Conservation (phyloP, 2,113 vertebrate genomes). For the Tinamus guttatus region DNA sequence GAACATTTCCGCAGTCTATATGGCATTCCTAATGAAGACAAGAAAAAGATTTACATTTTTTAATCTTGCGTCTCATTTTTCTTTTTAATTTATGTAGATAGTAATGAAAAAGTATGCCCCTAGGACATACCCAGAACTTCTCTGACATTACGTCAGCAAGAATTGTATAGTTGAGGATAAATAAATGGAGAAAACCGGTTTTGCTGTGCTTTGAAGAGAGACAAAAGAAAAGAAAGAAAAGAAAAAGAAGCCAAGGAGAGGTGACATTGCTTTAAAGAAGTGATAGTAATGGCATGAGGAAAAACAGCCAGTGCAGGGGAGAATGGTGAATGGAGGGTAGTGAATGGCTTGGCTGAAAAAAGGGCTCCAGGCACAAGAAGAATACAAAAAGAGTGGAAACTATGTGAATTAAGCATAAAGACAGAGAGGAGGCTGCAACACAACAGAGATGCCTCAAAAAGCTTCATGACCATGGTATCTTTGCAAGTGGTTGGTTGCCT, state of each 20-base stretch:
- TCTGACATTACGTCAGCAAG: neutral
- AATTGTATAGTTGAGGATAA: neutral
- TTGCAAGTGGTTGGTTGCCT: neutral
- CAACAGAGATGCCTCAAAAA: neutral
- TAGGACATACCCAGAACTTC: neutral
- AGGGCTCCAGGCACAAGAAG: rapidly evolving
- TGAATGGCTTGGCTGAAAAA: neutral
- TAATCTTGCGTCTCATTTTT: neutral
- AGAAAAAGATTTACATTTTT: neutral
- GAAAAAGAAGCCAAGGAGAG: neutral
- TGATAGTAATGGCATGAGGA: neutral
- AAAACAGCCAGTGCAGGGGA: neutral
- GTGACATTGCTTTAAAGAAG: neutral
- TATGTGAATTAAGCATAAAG: neutral
- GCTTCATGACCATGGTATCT: neutral
- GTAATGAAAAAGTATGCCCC: neutral
- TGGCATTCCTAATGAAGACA: neutral
- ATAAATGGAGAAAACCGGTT: neutral
- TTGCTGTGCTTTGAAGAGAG: too few relatives aligned
- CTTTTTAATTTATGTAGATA: neutral
- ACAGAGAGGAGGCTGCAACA: neutral
- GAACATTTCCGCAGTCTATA: neutral
- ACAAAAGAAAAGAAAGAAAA: too few relatives aligned
- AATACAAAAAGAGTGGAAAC: neutral
- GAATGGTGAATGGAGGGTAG: neutral